phyloP scores from a whole-genome alignment of 1,140 invertebrate genomes.

The Theocolax elegans region DNA sequence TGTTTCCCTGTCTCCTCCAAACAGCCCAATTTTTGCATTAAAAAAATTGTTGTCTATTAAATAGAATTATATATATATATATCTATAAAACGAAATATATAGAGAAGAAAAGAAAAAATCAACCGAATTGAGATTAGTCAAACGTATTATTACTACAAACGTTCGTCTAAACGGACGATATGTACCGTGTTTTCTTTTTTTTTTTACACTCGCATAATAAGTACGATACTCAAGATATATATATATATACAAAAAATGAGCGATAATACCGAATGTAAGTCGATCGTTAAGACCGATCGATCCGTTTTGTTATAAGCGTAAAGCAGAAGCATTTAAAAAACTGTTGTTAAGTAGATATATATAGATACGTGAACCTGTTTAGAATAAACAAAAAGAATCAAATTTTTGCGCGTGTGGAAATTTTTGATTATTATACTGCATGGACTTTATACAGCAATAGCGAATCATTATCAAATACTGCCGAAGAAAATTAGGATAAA shows the following conservation, averaged over 20 bases:
- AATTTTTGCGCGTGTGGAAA: slow-evolving; percentile 21
- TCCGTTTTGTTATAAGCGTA: slow-evolving; percentile 36
- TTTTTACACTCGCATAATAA: slow-evolving; percentile 39
- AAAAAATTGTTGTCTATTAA: slow-evolving; percentile 42
- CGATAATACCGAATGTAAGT: slow-evolving; percentile 13
- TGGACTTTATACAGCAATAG: slow-evolving; percentile 38
- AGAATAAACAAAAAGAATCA: slow-evolving; percentile 20
- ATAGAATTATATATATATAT: slow-evolving; percentile 22
- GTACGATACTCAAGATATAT: background rate
- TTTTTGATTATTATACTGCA: slow-evolving; percentile 43
- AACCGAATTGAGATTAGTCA: slow-evolving; percentile 38
- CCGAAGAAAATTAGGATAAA: slow-evolving; percentile 24
- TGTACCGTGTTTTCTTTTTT: background rate
- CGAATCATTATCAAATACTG: slow-evolving; percentile 38
- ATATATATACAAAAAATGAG: background rate
- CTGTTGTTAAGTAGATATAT: slow-evolving; percentile 32
- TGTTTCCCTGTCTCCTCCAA: slow-evolving; percentile 12
- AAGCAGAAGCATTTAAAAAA: slow-evolving; percentile 32
- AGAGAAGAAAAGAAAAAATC: slow-evolving; percentile 1
- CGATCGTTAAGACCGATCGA: slow-evolving; percentile 15
- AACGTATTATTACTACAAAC: slow-evolving; percentile 32
- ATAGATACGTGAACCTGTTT: slow-evolving; percentile 22
- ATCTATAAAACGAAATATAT: background rate
- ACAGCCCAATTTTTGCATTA: background rate
- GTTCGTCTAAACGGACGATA: background rate